phyloP scores from a whole-genome alignment of 2,797 vertebrate species.

The Peromyscus melanophrys region DNA sequence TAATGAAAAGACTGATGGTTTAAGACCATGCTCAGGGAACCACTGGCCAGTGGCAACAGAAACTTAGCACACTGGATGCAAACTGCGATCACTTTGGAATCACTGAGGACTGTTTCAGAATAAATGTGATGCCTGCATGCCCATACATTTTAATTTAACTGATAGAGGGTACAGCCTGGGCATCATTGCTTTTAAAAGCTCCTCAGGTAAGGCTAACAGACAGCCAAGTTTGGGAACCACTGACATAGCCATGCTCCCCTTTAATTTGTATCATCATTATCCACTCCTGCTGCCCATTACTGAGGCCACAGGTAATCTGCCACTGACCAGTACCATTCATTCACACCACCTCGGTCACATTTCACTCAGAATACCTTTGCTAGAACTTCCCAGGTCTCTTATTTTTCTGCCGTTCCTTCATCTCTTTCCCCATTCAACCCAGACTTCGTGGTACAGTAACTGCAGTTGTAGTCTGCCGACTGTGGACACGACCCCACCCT shows the following conservation, averaged over 20 bases:
- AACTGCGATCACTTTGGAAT: constrained; percentile 30
- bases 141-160: constrained; percentile 41
- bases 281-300: background rate
- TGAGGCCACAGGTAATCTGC: background rate
- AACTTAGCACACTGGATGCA: background rate
- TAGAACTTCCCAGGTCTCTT: background rate
- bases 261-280: background rate
- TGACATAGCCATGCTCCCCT: background rate
- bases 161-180: background rate
- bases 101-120: constrained; percentile 14
- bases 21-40: background rate
- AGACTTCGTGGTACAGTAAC: background rate
- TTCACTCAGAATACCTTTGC: background rate
- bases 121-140: background rate
- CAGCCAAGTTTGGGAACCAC: background rate
- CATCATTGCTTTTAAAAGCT: background rate
- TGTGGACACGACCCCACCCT: background rate
- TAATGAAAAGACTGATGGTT: background rate
- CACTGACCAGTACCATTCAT: background rate
- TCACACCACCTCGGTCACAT: background rate
- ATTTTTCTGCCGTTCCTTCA: background rate
- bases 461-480: background rate
- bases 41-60: background rate
- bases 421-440: background rate
- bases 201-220: background rate